Conservation (phyloP, 2,888 invertebrate species). For the Schrankia costaestrigalis region DNA sequence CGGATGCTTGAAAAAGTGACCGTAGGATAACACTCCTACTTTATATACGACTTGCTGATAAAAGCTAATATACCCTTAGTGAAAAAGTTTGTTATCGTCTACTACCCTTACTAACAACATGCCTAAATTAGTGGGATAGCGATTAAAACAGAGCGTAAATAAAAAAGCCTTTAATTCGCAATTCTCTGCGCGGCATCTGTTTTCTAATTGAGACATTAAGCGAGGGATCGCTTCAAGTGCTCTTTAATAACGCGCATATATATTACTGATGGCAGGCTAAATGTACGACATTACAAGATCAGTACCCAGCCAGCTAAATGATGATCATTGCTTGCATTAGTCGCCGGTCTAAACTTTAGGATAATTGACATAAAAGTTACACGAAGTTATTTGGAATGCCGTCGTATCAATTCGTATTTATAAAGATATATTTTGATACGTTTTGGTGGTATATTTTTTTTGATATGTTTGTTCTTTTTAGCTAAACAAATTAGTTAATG, state of each 20-base stretch:
- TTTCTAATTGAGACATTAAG: constrained; percentile 76
- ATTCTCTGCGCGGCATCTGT: constrained; percentile 59
- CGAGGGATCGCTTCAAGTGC: constrained; percentile 59
- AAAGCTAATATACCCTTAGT: constrained; percentile 38
- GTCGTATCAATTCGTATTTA: constrained; percentile 37
- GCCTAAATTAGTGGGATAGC: constrained; percentile 38
- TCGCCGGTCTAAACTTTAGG: constrained; percentile 64
- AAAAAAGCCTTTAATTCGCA: constrained; percentile 58
- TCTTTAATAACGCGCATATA: constrained; percentile 71
- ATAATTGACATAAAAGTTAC: constrained; percentile 72
- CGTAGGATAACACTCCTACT: constrained; percentile 46
- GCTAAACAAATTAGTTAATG: no score
- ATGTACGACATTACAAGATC: constrained; percentile 53
- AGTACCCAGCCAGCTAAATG: constrained; percentile 57
- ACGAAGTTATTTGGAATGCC: constrained; percentile 51
- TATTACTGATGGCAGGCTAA: constrained; percentile 61
- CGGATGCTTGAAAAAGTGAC: constrained; percentile 66
- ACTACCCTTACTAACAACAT: constrained; percentile 27
- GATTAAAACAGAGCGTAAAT: constrained; percentile 42
- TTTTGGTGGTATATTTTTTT: no score
- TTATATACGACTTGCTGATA: constrained; percentile 45
- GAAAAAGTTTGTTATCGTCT: constrained; percentile 14
- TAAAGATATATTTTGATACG: constrained; percentile 38
- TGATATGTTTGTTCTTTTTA: no score
- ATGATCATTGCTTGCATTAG: constrained; percentile 67